Conservation (phyloP, 30 jellyfish, hydroid and myxozoan genomes). For the Rhopilema esculentum region DNA sequence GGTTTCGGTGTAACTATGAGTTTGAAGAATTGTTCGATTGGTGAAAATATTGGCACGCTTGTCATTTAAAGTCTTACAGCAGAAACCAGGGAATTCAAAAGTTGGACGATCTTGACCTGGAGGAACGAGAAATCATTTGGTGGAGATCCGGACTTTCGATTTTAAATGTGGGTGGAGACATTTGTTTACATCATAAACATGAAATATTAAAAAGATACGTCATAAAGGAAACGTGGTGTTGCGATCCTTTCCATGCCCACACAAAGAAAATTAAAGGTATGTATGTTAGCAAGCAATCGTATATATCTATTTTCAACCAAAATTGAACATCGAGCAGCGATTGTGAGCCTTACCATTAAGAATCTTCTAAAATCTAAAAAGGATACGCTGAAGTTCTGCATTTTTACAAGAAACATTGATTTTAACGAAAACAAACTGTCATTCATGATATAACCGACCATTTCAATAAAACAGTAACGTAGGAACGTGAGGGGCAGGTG, state of each 20-base stretch:
- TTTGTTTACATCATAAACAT: slow-evolving; percentile 42
- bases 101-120: not conserved
- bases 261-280: too few relatives aligned
- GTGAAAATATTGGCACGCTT: not conserved
- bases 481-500: too few relatives aligned
- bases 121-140: slow-evolving; percentile 35
- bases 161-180: slow-evolving; percentile 4
- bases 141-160: slow-evolving; percentile 50
- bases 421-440: too few relatives aligned
- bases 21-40: not conserved
- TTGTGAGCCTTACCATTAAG: too few relatives aligned
- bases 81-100: not conserved
- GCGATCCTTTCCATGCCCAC: slow-evolving; percentile 43
- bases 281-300: too few relatives aligned
- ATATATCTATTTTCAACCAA: too few relatives aligned
- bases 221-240: slow-evolving; percentile 12
- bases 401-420: too few relatives aligned
- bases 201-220: slow-evolving; percentile 2
- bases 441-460: too few relatives aligned
- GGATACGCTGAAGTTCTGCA: too few relatives aligned
- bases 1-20: not conserved
- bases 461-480: too few relatives aligned
- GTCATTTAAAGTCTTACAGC: not conserved
- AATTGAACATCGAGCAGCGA: too few relatives aligned
- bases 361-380: too few relatives aligned